Conservation (phyloP, 2,888 invertebrate genomes). For the Calameuta filiformis region DNA sequence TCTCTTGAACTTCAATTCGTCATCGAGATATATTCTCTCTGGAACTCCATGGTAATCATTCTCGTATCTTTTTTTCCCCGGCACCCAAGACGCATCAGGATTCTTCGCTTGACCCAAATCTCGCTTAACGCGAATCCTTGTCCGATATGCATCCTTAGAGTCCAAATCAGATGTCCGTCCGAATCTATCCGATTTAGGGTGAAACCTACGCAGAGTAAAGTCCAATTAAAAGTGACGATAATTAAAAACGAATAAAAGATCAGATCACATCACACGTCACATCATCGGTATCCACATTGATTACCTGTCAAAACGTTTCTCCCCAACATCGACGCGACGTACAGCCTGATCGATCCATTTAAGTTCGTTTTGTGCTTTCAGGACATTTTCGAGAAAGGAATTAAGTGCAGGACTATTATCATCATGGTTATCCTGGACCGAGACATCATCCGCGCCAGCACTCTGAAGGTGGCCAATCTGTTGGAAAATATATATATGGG, state of each 20-base stretch:
- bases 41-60: not conserved
- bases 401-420: slow-evolving; percentile 38
- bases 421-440: not conserved
- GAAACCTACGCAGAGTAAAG: not conserved
- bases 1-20: slow-evolving; percentile 29
- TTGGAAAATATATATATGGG: not conserved
- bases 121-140: slow-evolving; percentile 31
- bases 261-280: not conserved
- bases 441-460: no score
- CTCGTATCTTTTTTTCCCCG: slow-evolving; percentile 18
- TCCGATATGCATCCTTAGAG: not conserved
- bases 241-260: not conserved
- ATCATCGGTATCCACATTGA: not conserved
- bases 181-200: not conserved
- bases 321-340: slow-evolving; percentile 2
- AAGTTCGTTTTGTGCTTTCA: slow-evolving; percentile 46
- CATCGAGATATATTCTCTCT: slow-evolving; percentile 23
- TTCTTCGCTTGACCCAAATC: slow-evolving; percentile 14
- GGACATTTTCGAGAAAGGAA: slow-evolving; percentile 47
- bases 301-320: not conserved
- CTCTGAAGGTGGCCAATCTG: not conserved
- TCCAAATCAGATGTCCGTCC: not conserved
- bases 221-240: not conserved
- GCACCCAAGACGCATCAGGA: slow-evolving; percentile 18
- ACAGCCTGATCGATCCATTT: slow-evolving; percentile 52